Conservation (phyloP, 2,113 vertebrate genomes). For the Pipra filicauda region DNA sequence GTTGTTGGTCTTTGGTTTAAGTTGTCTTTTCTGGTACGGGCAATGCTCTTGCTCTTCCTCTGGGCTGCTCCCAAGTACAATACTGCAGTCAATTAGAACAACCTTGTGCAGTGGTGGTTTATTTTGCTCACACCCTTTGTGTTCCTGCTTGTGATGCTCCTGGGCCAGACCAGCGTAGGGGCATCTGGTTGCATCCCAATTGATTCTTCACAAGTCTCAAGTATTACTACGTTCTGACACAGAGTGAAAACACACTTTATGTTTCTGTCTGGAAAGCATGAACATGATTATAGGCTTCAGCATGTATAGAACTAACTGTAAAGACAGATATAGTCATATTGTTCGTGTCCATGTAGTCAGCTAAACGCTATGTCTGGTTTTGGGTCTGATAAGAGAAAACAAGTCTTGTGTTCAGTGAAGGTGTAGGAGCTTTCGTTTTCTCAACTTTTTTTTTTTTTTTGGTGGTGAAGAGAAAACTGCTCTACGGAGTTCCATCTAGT, state of each 20-base stretch:
- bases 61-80: background rate
- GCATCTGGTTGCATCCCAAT: background rate
- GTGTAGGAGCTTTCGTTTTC: background rate
- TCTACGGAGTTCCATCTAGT: constrained; percentile 1
- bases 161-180: background rate
- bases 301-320: background rate
- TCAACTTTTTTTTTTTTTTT: background rate
- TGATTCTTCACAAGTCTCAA: background rate
- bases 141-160: background rate
- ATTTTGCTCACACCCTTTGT: background rate
- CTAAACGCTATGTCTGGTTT: background rate
- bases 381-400: background rate
- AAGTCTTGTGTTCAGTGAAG: background rate
- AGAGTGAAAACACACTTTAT: background rate
- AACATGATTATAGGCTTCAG: background rate
- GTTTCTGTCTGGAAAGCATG: background rate
- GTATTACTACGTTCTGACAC: accelerated
- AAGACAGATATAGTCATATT: background rate
- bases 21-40: background rate
- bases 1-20: background rate
- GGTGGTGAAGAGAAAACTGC: background rate
- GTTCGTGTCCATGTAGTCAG: background rate
- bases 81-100: background rate
- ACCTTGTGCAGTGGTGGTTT: background rate
- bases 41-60: background rate